Percentiles rank a stretch among this genome's conserved stretches.
phyloP scores from a whole-genome alignment of 1,140 invertebrate species.

The Phortica variegata region DNA sequence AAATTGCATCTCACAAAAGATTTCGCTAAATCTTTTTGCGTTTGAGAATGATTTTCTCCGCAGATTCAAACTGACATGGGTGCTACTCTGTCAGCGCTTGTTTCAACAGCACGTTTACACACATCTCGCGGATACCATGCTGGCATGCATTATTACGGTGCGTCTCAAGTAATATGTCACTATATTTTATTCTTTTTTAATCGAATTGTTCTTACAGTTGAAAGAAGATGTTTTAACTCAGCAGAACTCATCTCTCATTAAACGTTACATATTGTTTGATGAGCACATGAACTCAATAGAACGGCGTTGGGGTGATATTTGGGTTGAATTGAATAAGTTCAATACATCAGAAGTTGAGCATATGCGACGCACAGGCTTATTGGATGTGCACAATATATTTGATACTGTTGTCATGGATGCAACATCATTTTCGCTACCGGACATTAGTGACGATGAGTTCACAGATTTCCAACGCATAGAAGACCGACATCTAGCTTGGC shows the following conservation, averaged over 20 bases:
- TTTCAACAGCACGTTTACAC: conserved; percentile 55
- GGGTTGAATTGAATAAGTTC: conserved; percentile 50
- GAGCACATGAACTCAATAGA: conserved; percentile 54
- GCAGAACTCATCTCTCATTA: conserved; percentile 41
- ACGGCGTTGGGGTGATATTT: conserved; percentile 49
- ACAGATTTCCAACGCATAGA: conserved; percentile 49
- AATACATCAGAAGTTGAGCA: conserved; percentile 49
- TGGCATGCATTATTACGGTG: conserved; percentile 50
- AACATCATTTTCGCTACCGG: conserved; percentile 45
- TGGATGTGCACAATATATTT: conserved; percentile 53
- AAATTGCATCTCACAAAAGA: conserved; percentile 49
- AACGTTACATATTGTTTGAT: conserved; percentile 51
- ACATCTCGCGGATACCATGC: conserved; percentile 45
- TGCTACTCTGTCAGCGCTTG: conserved; percentile 50
- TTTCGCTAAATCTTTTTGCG: conserved; percentile 48
- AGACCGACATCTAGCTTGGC: conserved; percentile 51
- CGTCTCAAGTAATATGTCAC: too few relatives aligned
- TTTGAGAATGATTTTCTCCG: conserved; percentile 54
- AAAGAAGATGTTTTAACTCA: conserved; percentile 42
- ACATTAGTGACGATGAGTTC: conserved; percentile 48
- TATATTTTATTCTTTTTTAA: neutral
- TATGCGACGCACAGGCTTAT: conserved; percentile 40
- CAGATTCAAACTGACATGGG: conserved; percentile 52
- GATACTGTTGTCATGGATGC: conserved; percentile 51
- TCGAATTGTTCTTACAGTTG: conserved; percentile 14